Conservation (phyloP, 2,113 vertebrate genomes). For the Spilogale gracilis region DNA sequence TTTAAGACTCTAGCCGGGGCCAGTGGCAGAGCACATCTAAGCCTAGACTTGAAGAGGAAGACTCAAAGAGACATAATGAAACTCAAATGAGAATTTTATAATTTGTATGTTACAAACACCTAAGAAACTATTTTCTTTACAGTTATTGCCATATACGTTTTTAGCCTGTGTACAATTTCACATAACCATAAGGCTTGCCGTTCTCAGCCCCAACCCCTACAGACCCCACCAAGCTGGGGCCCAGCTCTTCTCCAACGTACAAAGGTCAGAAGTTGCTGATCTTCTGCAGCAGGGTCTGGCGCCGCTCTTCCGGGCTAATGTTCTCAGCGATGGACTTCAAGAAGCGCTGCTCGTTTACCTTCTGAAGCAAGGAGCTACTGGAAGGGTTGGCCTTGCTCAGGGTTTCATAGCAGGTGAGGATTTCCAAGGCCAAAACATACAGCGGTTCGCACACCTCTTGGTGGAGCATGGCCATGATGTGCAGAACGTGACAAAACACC, state of each 20-base stretch:
- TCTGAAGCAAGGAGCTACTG: conserved; percentile 88
- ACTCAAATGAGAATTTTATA: conserved; percentile 76
- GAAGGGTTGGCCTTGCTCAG: conserved; percentile 86
- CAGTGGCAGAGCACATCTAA: neutral
- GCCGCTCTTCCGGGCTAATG: conserved; percentile 89
- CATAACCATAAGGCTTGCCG: neutral
- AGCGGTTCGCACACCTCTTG: conserved; percentile 88
- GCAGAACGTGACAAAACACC: conserved; percentile 96
- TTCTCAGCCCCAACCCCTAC: neutral
- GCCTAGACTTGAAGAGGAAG: neutral
- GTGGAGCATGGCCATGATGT: conserved; percentile 96
- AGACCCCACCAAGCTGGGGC: neutral
- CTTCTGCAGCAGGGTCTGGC: conserved; percentile 94
- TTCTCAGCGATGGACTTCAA: conserved; percentile 92
- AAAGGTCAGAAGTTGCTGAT: conserved; percentile 91
- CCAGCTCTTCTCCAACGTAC: neutral
- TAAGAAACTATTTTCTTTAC: conserved; percentile 68
- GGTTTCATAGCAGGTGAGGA: conserved; percentile 93
- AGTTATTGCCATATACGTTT: neutral
- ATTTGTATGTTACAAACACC: conserved; percentile 65
- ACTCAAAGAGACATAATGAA: conserved; percentile 1
- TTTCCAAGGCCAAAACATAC: conserved; percentile 93
- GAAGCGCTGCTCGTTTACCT: conserved; percentile 93
- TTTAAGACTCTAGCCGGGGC: neutral
- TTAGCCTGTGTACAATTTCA: conserved; percentile 28